Percentiles rank a stretch among this genome's conserved stretches.
Conservation (phyloP, 2,888 invertebrate genomes). For the Mantis religiosa region DNA sequence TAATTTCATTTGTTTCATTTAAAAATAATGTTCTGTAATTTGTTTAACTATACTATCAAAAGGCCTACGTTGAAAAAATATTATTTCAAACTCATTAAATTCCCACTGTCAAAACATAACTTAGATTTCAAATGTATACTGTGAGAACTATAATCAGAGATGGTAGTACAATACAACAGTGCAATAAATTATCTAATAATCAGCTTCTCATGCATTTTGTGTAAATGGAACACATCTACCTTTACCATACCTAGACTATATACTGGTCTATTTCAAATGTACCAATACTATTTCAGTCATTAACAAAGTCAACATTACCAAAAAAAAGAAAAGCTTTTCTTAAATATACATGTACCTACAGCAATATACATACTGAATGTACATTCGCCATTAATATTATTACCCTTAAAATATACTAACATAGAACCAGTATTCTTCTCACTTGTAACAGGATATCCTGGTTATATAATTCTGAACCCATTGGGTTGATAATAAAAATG, state of each 20-base stretch:
- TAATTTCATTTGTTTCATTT: conserved; percentile 20
- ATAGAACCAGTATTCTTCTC: conserved; percentile 23
- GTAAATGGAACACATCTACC: neutral
- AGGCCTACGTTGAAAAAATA: conserved; percentile 9
- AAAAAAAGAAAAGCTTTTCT: neutral
- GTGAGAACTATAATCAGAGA: neutral
- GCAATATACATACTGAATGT: neutral
- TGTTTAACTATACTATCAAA: conserved; percentile 15
- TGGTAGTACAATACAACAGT: conserved; percentile 2
- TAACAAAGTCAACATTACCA: neutral
- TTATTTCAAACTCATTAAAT: conserved; percentile 12
- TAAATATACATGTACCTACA: neutral
- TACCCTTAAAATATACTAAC: neutral
- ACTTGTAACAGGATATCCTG: conserved; percentile 31
- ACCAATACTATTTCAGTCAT: neutral
- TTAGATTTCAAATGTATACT: conserved; percentile 2
- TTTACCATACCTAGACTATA: neutral
- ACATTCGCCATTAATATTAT: neutral
- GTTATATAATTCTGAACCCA: conserved; percentile 41
- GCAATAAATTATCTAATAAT: neutral
- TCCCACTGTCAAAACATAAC: conserved; percentile 13
- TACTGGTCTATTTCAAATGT: neutral
- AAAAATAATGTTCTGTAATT: conserved; percentile 14
- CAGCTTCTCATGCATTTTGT: neutral
- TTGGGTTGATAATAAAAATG: conserved; percentile 40